These are phyloP conservation scores for Palloptera scutellata DNA, from an alignment of 2,888 invertebrate genomes.

Conservation along the genomic window DNA sequence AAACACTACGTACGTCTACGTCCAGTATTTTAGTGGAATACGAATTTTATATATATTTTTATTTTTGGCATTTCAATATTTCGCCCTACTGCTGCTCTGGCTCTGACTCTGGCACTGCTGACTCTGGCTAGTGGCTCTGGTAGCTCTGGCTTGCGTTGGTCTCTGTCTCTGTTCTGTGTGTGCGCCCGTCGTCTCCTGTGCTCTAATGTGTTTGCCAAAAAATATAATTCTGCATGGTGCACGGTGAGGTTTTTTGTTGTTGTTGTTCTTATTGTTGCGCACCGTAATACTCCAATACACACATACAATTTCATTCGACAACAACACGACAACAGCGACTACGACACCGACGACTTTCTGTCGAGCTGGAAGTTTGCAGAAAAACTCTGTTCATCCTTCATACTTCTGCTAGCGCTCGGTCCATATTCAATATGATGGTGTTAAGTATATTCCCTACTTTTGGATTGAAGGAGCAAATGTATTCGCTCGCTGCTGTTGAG, in stretches of 20 bases:
- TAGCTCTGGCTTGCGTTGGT: constrained; percentile 20
- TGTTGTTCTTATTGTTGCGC: constrained; percentile 30
- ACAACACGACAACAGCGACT: background rate
- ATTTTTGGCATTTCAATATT: background rate
- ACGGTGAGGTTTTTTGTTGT: constrained; percentile 29
- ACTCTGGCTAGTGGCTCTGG: constrained; percentile 14
- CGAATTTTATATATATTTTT: too few species aligned
- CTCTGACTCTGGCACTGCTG: constrained; percentile 1
- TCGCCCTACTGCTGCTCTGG: background rate
- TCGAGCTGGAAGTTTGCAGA: constrained; percentile 25
- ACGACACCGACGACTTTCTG: background rate
- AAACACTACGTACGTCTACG: too few species aligned
- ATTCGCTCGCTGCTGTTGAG: constrained; percentile 6
- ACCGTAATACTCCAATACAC: too few species aligned
- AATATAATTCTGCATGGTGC: constrained; percentile 28
- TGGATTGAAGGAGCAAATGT: background rate
- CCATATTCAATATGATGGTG: constrained; percentile 17
- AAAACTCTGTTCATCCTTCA: background rate
- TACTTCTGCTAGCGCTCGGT: background rate
- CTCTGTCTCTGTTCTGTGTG: constrained; percentile 18
- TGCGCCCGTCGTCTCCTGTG: constrained; percentile 36
- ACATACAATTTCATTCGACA: too few species aligned
- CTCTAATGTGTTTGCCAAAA: constrained; percentile 45
- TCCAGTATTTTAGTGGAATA: too few species aligned
- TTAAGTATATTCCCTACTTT: constrained; percentile 21